These are phyloP conservation scores for Drosophila seclusa DNA, from an alignment of 2,888 invertebrate species.

Conservation along the genomic window DNA sequence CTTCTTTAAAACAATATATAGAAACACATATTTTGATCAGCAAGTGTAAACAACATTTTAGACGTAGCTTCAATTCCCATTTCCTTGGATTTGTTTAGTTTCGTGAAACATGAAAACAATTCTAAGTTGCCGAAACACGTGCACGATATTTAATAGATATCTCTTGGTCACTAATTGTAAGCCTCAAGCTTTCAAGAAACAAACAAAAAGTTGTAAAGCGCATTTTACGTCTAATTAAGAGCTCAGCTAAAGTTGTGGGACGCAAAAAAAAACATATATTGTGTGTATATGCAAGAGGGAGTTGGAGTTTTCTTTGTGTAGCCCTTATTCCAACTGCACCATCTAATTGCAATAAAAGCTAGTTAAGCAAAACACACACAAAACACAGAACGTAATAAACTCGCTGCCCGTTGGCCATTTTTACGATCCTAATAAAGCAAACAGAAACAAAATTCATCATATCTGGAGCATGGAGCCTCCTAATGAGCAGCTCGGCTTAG, in stretches of 20 bases:
- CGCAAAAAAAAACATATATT: conserved; percentile 1
- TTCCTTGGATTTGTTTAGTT: not conserved
- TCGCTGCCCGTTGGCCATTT: conserved; percentile 52
- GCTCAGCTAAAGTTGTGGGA: conserved; percentile 38
- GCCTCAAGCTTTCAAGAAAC: conserved; percentile 12
- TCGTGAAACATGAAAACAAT: not conserved
- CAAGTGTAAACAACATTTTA: not conserved
- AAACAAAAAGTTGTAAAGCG: conserved; percentile 41
- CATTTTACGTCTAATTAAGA: conserved; percentile 64
- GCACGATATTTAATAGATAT: conserved; percentile 1
- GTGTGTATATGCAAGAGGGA: not conserved
- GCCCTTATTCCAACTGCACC: conserved; percentile 34
- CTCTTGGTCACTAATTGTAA: conserved; percentile 24
- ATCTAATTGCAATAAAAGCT: conserved; percentile 69
- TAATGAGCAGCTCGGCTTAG: conserved; percentile 70
- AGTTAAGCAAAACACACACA: conserved; percentile 56
- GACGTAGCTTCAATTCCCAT: not conserved
- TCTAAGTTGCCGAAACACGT: not conserved
- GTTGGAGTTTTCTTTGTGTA: conserved; percentile 1
- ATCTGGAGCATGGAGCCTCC: conserved; percentile 71
- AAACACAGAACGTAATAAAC: conserved; percentile 50
- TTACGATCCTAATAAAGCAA: conserved; percentile 66
- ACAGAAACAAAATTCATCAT: conserved; percentile 71
- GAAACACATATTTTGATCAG: not conserved
- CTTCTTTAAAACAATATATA: not conserved